Conservation (phyloP, 35 echinoderm and acorn worm species). For the Eucidaris tribuloides region DNA sequence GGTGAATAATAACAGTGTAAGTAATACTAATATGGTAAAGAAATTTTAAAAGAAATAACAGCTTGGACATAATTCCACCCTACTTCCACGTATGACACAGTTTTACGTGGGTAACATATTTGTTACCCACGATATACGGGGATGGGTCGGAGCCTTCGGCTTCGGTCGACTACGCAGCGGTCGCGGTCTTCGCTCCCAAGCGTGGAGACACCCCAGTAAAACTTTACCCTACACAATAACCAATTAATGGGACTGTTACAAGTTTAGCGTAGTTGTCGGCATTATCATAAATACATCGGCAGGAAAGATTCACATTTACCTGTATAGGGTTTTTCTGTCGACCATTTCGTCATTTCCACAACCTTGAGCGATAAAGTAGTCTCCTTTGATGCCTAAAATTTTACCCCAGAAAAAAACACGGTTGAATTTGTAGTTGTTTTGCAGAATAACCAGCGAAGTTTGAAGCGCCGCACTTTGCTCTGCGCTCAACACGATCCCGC, state of each 20-base stretch:
- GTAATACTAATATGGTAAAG: no score
- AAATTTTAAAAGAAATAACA: no score
- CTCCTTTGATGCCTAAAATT: constrained; percentile 85
- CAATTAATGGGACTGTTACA: neutral
- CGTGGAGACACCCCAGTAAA: no score
- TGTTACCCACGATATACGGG: no score
- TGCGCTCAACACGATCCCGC: constrained; percentile 68
- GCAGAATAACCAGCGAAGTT: constrained; percentile 91
- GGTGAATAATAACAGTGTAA: no score
- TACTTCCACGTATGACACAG: no score
- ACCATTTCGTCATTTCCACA: constrained; percentile 82
- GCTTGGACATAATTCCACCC: no score
- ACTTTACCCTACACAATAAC: neutral
- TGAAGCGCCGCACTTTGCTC: constrained; percentile 83
- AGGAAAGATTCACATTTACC: constrained; percentile 36
- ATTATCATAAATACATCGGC: neutral
- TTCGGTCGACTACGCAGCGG: no score
- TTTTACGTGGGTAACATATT: no score
- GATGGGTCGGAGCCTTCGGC: no score
- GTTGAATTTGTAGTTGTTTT: constrained; percentile 93
- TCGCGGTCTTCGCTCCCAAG: no score
- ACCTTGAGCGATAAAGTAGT: constrained; percentile 94
- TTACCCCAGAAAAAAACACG: constrained; percentile 97
- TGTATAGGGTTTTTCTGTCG: constrained; percentile 94
- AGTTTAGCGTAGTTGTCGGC: no score